Evolutionary conservation across 2,797 vertebrate genomes (phyloP), one percentile per base, ranked within the genome.

Genomic region (Sebastolobus altivelis): DNA sequence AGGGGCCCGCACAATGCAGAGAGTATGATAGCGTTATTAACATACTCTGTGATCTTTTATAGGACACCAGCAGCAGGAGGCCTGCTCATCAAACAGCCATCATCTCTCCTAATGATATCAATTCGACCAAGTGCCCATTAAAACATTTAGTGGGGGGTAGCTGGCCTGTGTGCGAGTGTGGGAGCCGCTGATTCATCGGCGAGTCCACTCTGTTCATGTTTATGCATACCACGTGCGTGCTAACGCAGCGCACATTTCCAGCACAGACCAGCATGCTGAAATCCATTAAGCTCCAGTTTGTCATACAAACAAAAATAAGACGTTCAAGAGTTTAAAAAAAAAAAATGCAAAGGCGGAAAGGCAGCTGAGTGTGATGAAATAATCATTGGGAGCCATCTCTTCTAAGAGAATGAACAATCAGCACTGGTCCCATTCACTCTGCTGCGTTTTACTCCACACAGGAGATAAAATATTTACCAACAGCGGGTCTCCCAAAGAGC

Each of bases 391-490:
- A 92, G 76, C 75, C 91, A 92, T 94, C 84, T 94, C 90, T 94
- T 95, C 94, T 93, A 85, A 94, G 85, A 94, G 94, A 95, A 94
- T 93, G 92, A 92, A 79, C 89, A 93, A 96, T 93, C 91, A 93
- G 90, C 81, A n/a, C 71, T 83, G 90, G 80, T 91, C 89, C 89
- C 82, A 76, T 90, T 93, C 89, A 92, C 87, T 88, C 83, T 69
- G 84, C 89, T 81, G 81, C 79, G 31, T 89, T 87, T 87, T 73
- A 81, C 72, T 86, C 77, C 89, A 77, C 90, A 84, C 14, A 65
- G 73, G 69, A 80, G 81, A 94, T 96, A 58, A 95, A 95, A 95
- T 92, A 95, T 95, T 94, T 89, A 95, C 88, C 72, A 59, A 29
- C 4, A 70, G 86, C 20, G 79, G 87, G 76, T 88, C 84, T 90